Base-by-base conservation (phyloP, 2,888 invertebrate genomes). In the Hydroisotoma schaefferi region DNA sequence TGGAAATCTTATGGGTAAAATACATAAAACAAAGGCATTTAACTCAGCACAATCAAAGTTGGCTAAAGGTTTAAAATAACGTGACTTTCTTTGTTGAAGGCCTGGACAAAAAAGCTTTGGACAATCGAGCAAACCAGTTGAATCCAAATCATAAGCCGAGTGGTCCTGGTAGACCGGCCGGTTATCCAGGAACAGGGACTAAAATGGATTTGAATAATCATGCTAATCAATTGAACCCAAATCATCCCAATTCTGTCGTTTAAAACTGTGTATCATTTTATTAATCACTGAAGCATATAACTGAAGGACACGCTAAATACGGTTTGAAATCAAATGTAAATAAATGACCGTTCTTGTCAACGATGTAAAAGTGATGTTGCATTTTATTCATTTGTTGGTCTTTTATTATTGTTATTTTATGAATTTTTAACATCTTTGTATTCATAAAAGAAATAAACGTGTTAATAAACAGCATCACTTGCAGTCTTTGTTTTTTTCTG, bases 171-270 rank as follows among this genome's bases (percentile, higher is more conserved):
- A 75, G 70, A 29, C 25, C 58, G 0, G 73, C 74, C 0, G 75
- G 74, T 0, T 77, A 76, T 43, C 22, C 51, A 0, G 78, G 77
- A 1, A 6, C 64, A 1, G 75, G 73, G 1, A 70, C 64, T 1
- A 68, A 68, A 12, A 2, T 72, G 0, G 76, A 76, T 57, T 18
- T 73, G 2, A 59, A 75, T 53, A 78, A 78, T 54, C 77, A 74
- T 40, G 12, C 63, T 0, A 73, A 74, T 0, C 78, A 78, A 37
- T 0, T 73, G 38, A 76, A 77, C 44, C 74, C 75, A 0, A 75
- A 76, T 38, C 70, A 76, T 48, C n/a, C n/a, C n/a, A n/a, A n/a
- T n/a, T n/a, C n/a, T n/a, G n/a, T n/a, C 20, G n/a, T n/a, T n/a
- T 33, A 12, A 15, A 33, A 33, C 15, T 12, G 15, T 33, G 15